A percentile compares a stretch with the other conserved stretches of the same genome.
Evolutionary conservation across 30 jellyfish, hydroid and myxozoan genomes (phyloP).

Genomic region (Aurelia aurita): DNA sequence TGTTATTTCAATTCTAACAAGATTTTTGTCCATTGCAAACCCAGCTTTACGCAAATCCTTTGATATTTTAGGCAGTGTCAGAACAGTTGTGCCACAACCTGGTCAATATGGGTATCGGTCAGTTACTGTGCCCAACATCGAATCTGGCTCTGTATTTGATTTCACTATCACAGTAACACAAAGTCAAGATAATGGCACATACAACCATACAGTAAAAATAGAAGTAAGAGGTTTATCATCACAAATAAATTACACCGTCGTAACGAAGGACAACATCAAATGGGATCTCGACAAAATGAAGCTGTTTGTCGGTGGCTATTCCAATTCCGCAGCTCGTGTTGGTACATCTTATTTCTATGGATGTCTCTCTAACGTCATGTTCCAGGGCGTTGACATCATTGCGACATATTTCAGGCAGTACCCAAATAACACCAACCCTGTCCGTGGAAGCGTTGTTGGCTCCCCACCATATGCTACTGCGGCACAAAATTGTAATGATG

Average conservation of each 20-base stretch:
- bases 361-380: conserved; percentile 14
- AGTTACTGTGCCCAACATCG: too few species aligned
- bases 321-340: conserved; percentile 19
- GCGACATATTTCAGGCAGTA: conserved; percentile 10
- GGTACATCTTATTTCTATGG: conserved; percentile 5
- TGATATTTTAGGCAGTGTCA: too few species aligned
- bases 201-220: not conserved
- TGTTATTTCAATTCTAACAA: not conserved
- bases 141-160: too few species aligned
- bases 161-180: conserved; percentile 8
- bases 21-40: not conserved
- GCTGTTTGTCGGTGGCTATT: conserved; percentile 22
- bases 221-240: not conserved
- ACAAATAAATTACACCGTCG: not conserved
- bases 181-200: not conserved
- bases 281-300: conserved; percentile 8
- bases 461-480: too few species aligned
- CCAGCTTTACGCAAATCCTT: too few species aligned
- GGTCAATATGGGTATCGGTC: too few species aligned
- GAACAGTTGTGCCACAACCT: too few species aligned
- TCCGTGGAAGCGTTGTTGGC: too few species aligned
- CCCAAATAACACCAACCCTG: conserved; percentile 23
- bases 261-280: not conserved
- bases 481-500: conserved; percentile 11
- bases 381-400: conserved; percentile 24